Evolutionary conservation across 2,888 invertebrate species (phyloP), one percentile per base, ranked within the genome.

Genomic region (Fragum whitleyi): DNA sequence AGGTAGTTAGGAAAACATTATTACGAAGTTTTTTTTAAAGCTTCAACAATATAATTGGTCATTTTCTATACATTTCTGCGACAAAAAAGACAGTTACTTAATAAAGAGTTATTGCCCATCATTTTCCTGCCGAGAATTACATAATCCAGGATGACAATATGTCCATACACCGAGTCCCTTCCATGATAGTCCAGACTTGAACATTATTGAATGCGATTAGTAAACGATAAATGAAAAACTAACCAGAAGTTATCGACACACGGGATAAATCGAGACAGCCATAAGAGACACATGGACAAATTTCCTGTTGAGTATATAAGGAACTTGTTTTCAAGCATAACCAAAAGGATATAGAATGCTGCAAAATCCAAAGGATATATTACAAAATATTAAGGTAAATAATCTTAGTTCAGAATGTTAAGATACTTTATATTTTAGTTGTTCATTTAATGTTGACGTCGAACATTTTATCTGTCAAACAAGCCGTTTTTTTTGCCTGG

Each of bases 101-200:
- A n/a, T n/a, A n/a, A n/a, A n/a, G n/a, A 1, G 32, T 36, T 32
- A 36, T 62, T 62, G 1, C 28, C n/a, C 32, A 36, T 32, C 62
- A 62, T 62, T 62, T 62, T 62, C 36, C 62, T 2, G 32, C 23
- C 2, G 32, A 62, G 9, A 32, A 32, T n/a, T 62, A 62, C n/a
- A 36, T 62, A 7, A 32, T 62, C 32, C 62, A 62, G 28, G 32
- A 62, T 16, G 32, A 62, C 32, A 32, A 62, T 62, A n/a, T 36
- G n/a, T 6, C n/a, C 1, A 28, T n/a, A n/a, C n/a, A 32, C 28
- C 14, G 19, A 1, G 11, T 36, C 16, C 23, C 32, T 16, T 29
- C 53, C n/a, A 70, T 70, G 28, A 19, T 23, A 1, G 53, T 19
- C 53, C 51, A 70, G 28, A 70, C 69, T 32, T 70, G 26, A 70